phyloP scores from a whole-genome alignment of 2,888 invertebrate species.

The Conus canariensis region DNA sequence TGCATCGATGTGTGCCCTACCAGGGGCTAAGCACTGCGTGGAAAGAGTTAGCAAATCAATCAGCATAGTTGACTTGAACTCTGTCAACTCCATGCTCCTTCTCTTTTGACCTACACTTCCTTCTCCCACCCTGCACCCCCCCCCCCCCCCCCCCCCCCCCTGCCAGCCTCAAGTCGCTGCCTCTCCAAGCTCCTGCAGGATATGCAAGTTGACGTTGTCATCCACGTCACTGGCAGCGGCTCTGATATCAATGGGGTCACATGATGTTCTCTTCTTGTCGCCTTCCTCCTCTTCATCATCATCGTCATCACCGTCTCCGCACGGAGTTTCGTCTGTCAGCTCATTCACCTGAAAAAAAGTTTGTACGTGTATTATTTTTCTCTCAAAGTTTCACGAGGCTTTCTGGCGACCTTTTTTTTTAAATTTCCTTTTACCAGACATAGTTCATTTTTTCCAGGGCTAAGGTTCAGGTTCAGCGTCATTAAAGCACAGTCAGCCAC shows the following conservation, averaged over 20 bases:
- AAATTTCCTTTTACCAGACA: no score
- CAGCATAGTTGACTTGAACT: no score
- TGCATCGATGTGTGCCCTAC: no score
- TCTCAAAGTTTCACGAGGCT: no score
- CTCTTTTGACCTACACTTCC: no score
- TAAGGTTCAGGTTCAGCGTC: no score
- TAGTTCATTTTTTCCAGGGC: no score
- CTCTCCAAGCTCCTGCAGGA: slow-evolving; percentile 58
- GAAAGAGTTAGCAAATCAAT: no score
- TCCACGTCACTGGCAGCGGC: slow-evolving; percentile 47
- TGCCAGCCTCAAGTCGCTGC: background rate
- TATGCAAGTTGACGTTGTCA: slow-evolving; percentile 56
- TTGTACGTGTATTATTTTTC: background rate
- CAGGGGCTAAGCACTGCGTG: no score
- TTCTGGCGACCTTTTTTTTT: no score
- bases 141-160: background rate
- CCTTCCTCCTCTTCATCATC: slow-evolving; percentile 39
- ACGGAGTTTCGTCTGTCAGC: slow-evolving; percentile 23
- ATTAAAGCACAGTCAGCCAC: no score
- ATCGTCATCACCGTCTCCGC: slow-evolving; percentile 31
- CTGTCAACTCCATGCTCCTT: no score
- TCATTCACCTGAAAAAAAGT: slow-evolving; percentile 51
- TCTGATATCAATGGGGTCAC: slow-evolving; percentile 6
- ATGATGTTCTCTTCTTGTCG: background rate
- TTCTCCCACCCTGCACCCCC: background rate